Conservation (phyloP, 2,797 vertebrate genomes). For the Alca torda region DNA sequence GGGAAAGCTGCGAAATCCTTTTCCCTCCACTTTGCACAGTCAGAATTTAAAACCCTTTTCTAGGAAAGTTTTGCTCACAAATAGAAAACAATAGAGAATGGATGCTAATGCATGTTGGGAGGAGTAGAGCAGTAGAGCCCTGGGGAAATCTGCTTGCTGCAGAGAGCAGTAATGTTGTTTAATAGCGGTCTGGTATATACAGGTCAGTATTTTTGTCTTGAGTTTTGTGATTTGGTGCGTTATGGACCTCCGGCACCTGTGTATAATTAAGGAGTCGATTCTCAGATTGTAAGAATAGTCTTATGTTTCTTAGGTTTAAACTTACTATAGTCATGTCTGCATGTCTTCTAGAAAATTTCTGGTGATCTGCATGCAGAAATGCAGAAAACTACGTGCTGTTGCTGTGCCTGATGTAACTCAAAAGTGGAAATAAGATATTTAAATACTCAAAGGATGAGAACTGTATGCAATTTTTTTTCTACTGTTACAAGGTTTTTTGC, state of each 20-base stretch:
- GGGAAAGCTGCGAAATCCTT: background rate
- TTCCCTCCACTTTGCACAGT: background rate
- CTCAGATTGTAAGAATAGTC: background rate
- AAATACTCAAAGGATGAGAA: background rate
- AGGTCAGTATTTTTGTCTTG: background rate
- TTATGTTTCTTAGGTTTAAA: background rate
- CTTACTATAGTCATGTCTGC: background rate
- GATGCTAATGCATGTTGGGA: background rate
- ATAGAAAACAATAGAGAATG: background rate
- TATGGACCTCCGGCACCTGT: background rate
- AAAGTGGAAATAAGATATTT: background rate
- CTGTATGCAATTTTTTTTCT: background rate
- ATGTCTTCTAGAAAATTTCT: background rate
- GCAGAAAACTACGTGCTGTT: background rate
- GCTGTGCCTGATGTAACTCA: background rate
- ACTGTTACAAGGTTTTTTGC: background rate
- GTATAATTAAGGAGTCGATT: background rate
- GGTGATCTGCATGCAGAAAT: background rate
- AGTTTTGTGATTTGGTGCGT: background rate
- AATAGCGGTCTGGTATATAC: background rate
- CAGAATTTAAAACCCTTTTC: background rate
- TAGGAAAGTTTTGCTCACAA: background rate
- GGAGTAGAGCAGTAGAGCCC: background rate
- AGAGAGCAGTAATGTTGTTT: background rate
- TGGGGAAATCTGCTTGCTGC: background rate